Percentiles rank a stretch among this genome's conserved stretches.
phyloP scores from a whole-genome alignment of 1,140 invertebrate species.

The Micrasema longulum region DNA sequence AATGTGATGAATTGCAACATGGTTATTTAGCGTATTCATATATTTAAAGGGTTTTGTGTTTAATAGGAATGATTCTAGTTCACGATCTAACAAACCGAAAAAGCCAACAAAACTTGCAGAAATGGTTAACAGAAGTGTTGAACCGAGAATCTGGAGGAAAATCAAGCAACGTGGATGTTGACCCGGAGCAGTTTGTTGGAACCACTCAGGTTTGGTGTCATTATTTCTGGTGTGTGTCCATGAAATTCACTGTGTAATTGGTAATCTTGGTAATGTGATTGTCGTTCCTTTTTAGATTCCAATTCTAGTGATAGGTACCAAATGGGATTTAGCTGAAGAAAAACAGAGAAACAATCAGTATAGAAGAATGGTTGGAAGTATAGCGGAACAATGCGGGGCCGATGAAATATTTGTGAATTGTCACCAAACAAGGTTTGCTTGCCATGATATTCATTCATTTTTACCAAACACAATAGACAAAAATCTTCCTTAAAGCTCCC shows the following conservation, averaged over 20 bases:
- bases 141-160: constrained; percentile 76
- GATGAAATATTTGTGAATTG: constrained; percentile 94
- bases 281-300: constrained; percentile 76
- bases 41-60: constrained; percentile 3
- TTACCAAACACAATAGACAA: too few relatives aligned
- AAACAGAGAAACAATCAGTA: constrained; percentile 73
- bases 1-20: too few relatives aligned
- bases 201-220: constrained; percentile 71
- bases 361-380: constrained; percentile 75
- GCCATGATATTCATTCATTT: too few relatives aligned
- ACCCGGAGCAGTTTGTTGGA: constrained; percentile 92
- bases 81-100: constrained; percentile 97
- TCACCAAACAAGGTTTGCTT: constrained; percentile 77
- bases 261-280: not conserved
- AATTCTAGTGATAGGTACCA: constrained; percentile 93
- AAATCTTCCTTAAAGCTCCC: too few relatives aligned
- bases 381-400: constrained; percentile 92
- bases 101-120: constrained; percentile 91
- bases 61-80: constrained; percentile 87
- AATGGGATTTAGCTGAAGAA: constrained; percentile 85
- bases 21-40: too few relatives aligned
- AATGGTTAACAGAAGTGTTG: constrained; percentile 93
- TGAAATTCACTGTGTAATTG: too few relatives aligned
- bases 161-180: constrained; percentile 77
- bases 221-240: not conserved